A percentile compares a stretch with the other conserved stretches of the same genome.
phyloP scores from a whole-genome alignment of 2,888 invertebrate species.

The Drosophila suboccidentalis region DNA sequence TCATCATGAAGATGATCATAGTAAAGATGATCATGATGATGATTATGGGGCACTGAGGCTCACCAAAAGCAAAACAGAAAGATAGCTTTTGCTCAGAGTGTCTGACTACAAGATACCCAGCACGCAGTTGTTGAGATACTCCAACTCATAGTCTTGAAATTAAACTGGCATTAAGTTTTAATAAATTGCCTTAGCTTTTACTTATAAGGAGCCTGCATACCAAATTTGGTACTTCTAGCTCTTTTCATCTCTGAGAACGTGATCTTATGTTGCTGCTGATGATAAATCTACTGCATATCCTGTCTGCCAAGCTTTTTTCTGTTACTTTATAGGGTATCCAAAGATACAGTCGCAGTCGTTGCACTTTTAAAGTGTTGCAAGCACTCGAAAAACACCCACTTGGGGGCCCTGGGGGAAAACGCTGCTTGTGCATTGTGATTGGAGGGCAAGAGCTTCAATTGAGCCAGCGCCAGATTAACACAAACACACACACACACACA shows the following conservation, averaged over 20 bases:
- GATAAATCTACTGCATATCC: no score
- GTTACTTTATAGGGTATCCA: constrained; percentile 1
- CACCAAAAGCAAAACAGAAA: neutral
- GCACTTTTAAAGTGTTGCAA: constrained; percentile 63
- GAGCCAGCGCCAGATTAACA: constrained; percentile 67
- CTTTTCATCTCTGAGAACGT: no score
- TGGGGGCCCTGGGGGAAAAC: constrained; percentile 28
- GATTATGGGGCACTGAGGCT: constrained; percentile 28
- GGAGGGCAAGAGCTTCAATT: constrained; percentile 57
- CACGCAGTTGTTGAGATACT: neutral
- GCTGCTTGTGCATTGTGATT: constrained; percentile 32
- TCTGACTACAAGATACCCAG: neutral
- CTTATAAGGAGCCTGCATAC: no score
- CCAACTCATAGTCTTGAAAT: no score
- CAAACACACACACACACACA: constrained; percentile 40
- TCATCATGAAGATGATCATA: constrained; percentile 13
- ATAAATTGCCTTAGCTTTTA: no score
- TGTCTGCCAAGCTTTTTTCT: no score
- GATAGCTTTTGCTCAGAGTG: neutral
- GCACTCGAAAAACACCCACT: constrained; percentile 69
- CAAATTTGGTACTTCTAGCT: no score
- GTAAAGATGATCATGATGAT: constrained; percentile 28
- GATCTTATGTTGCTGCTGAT: no score
- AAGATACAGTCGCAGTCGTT: constrained; percentile 36
- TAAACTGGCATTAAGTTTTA: no score